Conservation (phyloP, 2,888 invertebrate genomes). For the Gari tellinella region DNA sequence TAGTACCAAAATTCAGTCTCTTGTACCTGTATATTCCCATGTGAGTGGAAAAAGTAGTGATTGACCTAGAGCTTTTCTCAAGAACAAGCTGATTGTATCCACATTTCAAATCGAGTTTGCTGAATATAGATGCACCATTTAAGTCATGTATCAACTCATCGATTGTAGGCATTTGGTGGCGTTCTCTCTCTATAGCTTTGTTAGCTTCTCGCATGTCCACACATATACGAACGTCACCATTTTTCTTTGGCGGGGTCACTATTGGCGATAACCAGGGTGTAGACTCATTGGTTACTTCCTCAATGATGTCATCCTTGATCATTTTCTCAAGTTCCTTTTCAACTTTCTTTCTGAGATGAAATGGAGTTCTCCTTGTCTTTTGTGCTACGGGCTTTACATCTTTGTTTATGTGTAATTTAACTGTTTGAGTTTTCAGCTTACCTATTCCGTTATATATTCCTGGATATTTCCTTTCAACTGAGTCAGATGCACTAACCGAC, state of each 20-base stretch:
- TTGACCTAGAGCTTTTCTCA: conserved; percentile 66
- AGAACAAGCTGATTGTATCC: too few species aligned
- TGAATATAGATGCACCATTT: conserved; percentile 57
- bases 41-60: conserved; percentile 64
- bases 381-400: too few species aligned
- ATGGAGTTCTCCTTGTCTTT: too few species aligned
- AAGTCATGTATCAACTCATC: conserved; percentile 64
- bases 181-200: conserved; percentile 57
- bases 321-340: conserved; percentile 46
- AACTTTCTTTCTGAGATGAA: too few species aligned
- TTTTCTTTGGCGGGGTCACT: conserved; percentile 55
- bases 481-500: too few species aligned
- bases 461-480: too few species aligned
- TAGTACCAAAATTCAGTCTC: conserved; percentile 62
- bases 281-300: conserved; percentile 53
- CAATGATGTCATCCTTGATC: conserved; percentile 39
- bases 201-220: conserved; percentile 68
- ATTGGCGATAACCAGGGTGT: conserved; percentile 65
- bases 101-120: conserved; percentile 59
- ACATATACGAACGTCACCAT: conserved; percentile 57
- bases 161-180: conserved; percentile 59
- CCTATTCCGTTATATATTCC: too few species aligned
- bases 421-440: too few species aligned
- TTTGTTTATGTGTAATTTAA: too few species aligned
- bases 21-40: conserved; percentile 60